Evolutionary conservation across 2,113 vertebrate species (phyloP).

Genomic region (Spheniscus mendiculus): DNA sequence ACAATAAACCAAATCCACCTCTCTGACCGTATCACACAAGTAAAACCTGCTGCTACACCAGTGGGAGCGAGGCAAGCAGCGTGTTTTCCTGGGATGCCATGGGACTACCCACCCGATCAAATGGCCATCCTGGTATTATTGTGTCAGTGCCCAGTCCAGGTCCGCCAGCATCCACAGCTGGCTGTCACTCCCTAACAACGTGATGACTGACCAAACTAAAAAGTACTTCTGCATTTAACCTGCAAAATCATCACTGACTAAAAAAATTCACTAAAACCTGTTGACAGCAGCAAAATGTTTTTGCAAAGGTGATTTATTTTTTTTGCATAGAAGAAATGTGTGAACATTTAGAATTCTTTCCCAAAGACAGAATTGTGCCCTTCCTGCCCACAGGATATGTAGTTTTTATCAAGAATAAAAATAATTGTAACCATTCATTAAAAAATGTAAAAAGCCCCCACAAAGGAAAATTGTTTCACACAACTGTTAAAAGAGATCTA

Average conservation of each 20-base stretch:
- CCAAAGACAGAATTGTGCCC: background rate
- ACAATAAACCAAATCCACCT: background rate
- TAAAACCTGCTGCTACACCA: background rate
- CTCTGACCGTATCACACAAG: background rate
- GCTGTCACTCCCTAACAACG: background rate
- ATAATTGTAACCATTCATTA: background rate
- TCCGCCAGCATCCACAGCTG: background rate
- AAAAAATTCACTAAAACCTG: background rate
- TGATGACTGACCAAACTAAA: background rate
- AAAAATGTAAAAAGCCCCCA: background rate
- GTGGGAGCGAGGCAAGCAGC: accelerated
- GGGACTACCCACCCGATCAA: background rate
- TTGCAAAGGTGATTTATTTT: background rate
- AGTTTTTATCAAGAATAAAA: background rate
- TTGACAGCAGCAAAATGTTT: background rate
- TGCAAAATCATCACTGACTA: background rate
- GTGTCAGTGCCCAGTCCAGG: background rate
- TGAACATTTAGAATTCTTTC: background rate
- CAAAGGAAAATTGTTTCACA: background rate
- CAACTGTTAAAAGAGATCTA: background rate
- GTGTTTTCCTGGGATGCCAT: background rate
- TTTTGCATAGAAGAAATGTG: background rate
- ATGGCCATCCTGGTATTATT: background rate
- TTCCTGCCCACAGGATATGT: background rate
- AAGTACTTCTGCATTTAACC: background rate